phyloP scores from a whole-genome alignment of 2,888 invertebrate species.

The Phania funesta region DNA sequence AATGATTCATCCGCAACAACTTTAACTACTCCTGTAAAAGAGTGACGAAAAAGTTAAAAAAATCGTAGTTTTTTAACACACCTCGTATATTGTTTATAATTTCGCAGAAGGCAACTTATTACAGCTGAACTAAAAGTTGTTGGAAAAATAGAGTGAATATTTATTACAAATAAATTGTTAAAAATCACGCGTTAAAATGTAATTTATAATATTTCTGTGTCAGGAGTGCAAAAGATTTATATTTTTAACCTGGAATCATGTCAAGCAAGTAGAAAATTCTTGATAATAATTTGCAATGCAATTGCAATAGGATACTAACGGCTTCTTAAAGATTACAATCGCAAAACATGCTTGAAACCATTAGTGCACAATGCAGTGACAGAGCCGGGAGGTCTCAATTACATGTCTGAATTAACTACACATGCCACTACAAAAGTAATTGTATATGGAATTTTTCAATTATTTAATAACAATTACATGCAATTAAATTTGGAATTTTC shows the following conservation, averaged over 20 bases:
- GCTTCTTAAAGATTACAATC: not conserved
- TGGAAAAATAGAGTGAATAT: constrained; percentile 19
- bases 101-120: not conserved
- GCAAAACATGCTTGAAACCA: not conserved
- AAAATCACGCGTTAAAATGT: constrained; percentile 60
- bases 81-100: not conserved
- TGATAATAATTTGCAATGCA: constrained; percentile 32
- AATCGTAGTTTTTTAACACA: too few species aligned
- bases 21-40: too few species aligned
- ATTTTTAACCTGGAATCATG: constrained; percentile 32
- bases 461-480: too few species aligned
- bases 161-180: constrained; percentile 51
- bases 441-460: too few species aligned
- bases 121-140: not conserved
- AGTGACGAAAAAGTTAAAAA: too few species aligned
- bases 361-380: too few species aligned
- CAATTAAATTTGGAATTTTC: too few species aligned
- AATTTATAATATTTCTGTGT: constrained; percentile 44
- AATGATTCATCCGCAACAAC: too few species aligned
- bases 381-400: too few species aligned
- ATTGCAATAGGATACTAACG: constrained; percentile 16
- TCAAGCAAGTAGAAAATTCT: constrained; percentile 37
- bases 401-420: too few species aligned
- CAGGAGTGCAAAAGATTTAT: constrained; percentile 20
- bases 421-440: too few species aligned